Conservation (phyloP, 2,888 invertebrate species). For the Drosophila nr. medialis region DNA sequence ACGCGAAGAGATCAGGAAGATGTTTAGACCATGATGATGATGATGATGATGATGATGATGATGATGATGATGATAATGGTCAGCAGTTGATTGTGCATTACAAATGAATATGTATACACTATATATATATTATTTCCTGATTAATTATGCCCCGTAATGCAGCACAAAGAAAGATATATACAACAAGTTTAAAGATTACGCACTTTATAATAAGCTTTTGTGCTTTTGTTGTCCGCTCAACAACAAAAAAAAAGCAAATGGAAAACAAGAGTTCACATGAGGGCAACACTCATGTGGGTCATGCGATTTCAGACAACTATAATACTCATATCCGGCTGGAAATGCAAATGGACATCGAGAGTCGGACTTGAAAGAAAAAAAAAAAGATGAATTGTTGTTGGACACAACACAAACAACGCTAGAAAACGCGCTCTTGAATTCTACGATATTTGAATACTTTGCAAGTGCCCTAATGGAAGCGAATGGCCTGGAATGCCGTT, state of each 20-base stretch:
- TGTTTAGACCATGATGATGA: slow-evolving; percentile 8
- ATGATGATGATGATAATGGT: slow-evolving; percentile 11
- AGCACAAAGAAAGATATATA: slow-evolving; percentile 32
- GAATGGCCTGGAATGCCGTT: slow-evolving; percentile 55
- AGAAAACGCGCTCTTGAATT: slow-evolving; percentile 22
- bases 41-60: slow-evolving; percentile 8
- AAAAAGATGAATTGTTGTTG: slow-evolving; percentile 37
- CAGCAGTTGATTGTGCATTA: slow-evolving; percentile 35
- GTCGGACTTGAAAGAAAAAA: slow-evolving; percentile 8
- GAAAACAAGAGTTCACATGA: slow-evolving; percentile 16
- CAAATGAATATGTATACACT: slow-evolving; percentile 24
- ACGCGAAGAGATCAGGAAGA: slow-evolving; percentile 21
- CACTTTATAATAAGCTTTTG: slow-evolving; percentile 44
- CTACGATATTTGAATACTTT: slow-evolving; percentile 56
- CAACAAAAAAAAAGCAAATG: neutral
- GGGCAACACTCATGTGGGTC: slow-evolving; percentile 55
- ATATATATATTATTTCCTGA: slow-evolving; percentile 74
- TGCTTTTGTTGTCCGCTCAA: slow-evolving; percentile 1
- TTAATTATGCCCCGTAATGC: slow-evolving; percentile 64
- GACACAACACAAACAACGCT: slow-evolving; percentile 3
- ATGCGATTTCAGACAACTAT: slow-evolving; percentile 22
- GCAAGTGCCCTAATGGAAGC: slow-evolving; percentile 31
- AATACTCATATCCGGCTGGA: slow-evolving; percentile 47
- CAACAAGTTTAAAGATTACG: slow-evolving; percentile 49
- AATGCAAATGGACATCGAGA: slow-evolving; percentile 42